Percentiles rank a stretch among this genome's conserved stretches.
Conservation (phyloP, 2,888 invertebrate species). For the Kuschelorhynchus macadamiae region DNA sequence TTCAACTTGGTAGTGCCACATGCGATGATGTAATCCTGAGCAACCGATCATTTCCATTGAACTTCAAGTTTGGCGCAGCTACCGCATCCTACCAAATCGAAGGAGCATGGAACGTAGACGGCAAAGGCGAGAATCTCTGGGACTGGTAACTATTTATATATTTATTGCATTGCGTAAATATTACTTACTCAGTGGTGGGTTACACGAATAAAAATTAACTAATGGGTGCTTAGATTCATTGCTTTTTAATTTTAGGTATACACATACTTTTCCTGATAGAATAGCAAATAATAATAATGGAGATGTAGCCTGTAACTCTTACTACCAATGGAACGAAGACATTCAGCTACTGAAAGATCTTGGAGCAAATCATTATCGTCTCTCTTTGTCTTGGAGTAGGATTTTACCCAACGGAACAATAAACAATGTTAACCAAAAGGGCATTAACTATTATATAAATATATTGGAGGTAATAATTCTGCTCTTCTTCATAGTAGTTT, state of each 20-base stretch:
- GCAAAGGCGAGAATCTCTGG: slow-evolving; percentile 68
- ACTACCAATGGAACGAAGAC: slow-evolving; percentile 76
- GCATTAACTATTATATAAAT: slow-evolving; percentile 36
- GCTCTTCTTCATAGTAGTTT: not conserved
- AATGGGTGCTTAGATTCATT: too few species aligned
- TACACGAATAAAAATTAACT: too few species aligned
- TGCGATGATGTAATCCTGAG: slow-evolving; percentile 27
- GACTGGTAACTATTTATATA: slow-evolving; percentile 33
- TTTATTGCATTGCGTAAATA: not conserved
- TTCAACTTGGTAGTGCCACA: not conserved
- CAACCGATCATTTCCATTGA: slow-evolving; percentile 55
- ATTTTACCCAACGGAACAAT: slow-evolving; percentile 40
- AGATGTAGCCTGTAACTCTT: slow-evolving; percentile 78
- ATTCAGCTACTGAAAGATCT: slow-evolving; percentile 72
- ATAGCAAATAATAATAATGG: slow-evolving; percentile 61
- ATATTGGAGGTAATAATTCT: slow-evolving; percentile 34
- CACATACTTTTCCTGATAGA: slow-evolving; percentile 41
- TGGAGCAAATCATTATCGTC: slow-evolving; percentile 61
- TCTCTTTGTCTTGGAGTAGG: slow-evolving; percentile 43
- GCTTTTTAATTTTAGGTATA: slow-evolving; percentile 39
- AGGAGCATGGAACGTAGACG: slow-evolving; percentile 66
- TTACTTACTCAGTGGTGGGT: too few species aligned
- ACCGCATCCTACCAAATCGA: slow-evolving; percentile 65
- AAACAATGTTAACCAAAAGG: slow-evolving; percentile 37
- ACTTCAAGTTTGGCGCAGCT: slow-evolving; percentile 63